phyloP scores from a whole-genome alignment of 2,113 vertebrate genomes.

The Picathartes gymnocephalus region DNA sequence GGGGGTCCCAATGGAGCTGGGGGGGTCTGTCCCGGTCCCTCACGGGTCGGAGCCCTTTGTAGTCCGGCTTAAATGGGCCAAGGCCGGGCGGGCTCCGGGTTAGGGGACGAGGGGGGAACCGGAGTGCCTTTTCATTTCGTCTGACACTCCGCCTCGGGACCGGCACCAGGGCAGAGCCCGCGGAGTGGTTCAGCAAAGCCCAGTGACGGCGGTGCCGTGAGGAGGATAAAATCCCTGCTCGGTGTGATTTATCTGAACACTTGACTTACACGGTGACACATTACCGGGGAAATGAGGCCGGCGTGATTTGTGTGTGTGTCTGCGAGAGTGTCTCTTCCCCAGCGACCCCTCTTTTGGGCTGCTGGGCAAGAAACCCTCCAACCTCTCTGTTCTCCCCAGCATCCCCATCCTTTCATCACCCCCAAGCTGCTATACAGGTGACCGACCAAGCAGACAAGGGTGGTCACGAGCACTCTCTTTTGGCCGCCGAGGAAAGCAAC shows the following conservation, averaged over 20 bases:
- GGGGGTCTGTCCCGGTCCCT: not conserved
- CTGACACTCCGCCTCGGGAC: not conserved
- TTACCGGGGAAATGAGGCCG: not conserved
- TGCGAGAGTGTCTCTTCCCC: not conserved
- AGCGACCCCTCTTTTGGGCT: not conserved
- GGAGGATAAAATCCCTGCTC: not conserved
- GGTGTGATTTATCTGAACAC: slow-evolving; percentile 21
- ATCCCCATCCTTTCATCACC: not conserved
- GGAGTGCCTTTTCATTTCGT: not conserved
- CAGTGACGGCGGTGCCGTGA: not conserved
- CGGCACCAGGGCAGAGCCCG: not conserved
- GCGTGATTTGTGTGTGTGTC: not conserved
- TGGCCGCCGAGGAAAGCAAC: not conserved
- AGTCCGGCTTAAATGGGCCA: not conserved
- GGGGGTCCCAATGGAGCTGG: not conserved
- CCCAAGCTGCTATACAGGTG: not conserved
- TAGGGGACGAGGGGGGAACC: accelerated
- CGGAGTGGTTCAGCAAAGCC: not conserved
- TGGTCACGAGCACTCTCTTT: not conserved
- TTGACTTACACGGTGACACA: slow-evolving; percentile 8
- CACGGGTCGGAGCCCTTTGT: not conserved
- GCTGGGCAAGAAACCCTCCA: not conserved
- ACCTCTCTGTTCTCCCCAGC: not conserved
- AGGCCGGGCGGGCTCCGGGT: not conserved
- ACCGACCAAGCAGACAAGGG: not conserved